Evolutionary conservation across 2,797 vertebrate species (phyloP).

Genomic region (Sparus aurata): DNA sequence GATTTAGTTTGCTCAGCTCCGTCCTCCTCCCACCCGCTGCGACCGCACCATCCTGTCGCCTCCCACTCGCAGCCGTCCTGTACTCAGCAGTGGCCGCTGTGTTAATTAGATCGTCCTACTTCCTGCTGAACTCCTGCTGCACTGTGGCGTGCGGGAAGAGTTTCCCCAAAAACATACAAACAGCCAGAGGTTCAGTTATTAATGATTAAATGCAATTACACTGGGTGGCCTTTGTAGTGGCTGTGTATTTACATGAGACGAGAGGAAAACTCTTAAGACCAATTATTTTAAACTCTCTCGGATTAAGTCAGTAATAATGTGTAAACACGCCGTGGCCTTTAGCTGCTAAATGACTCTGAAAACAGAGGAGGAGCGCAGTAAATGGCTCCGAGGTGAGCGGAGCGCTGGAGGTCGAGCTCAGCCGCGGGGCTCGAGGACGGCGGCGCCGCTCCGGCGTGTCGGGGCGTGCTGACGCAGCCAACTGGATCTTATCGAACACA

Average conservation of each 20-base stretch:
- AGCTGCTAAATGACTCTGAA: neutral
- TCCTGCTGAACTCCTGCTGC: slow-evolving; percentile 43
- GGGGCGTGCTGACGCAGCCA: slow-evolving; percentile 20
- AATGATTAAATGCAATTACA: slow-evolving; percentile 37
- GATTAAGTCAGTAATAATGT: slow-evolving; percentile 21
- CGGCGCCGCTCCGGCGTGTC: neutral
- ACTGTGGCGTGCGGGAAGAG: neutral
- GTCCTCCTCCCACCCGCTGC: neutral
- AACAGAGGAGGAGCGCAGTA: neutral
- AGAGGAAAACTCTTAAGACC: slow-evolving; percentile 37
- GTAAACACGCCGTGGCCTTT: neutral
- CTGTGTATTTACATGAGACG: slow-evolving; percentile 33
- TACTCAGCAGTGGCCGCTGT: neutral
- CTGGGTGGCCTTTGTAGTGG: slow-evolving; percentile 32
- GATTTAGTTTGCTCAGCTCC: neutral
- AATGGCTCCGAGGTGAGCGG: neutral
- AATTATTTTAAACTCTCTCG: slow-evolving; percentile 31
- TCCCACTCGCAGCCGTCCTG: neutral
- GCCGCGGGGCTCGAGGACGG: neutral
- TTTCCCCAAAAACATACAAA: slow-evolving; percentile 40
- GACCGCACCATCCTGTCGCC: slow-evolving; percentile 14
- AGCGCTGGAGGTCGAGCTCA: neutral
- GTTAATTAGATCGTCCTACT: slow-evolving; percentile 53
- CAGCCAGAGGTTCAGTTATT: slow-evolving; percentile 51
- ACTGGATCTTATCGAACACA: slow-evolving; percentile 3